Evolutionary conservation across 1,140 invertebrate species (phyloP).

Genomic region (Procambarus virginalis): DNA sequence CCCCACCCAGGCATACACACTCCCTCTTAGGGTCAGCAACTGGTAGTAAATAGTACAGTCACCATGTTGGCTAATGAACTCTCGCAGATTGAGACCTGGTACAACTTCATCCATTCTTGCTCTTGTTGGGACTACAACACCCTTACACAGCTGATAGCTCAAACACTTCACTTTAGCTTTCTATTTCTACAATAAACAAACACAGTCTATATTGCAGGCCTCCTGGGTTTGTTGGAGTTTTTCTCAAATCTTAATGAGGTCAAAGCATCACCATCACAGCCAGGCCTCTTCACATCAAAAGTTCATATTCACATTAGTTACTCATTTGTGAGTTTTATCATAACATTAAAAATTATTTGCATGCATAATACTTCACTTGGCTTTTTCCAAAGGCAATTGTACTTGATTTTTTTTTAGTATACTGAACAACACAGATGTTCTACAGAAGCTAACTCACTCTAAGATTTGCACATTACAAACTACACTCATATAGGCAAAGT

Average conservation of each 20-base stretch:
- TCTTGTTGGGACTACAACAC: background rate
- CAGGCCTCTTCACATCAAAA: constrained; percentile 39
- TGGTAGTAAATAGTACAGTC: constrained; percentile 64
- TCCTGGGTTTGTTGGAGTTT: constrained; percentile 44
- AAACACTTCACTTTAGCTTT: background rate
- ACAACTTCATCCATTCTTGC: constrained; percentile 28
- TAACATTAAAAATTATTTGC: constrained; percentile 58
- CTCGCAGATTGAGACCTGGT: constrained; percentile 48
- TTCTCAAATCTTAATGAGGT: constrained; percentile 21
- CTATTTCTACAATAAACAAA: background rate
- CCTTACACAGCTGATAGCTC: constrained; percentile 3
- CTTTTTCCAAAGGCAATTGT: constrained; percentile 67
- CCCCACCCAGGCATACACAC: constrained; percentile 69
- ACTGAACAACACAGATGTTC: constrained; percentile 66
- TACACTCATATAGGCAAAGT: constrained; percentile 67
- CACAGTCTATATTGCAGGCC: background rate
- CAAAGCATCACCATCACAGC: constrained; percentile 62
- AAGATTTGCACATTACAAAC: constrained; percentile 67
- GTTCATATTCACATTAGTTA: constrained; percentile 18
- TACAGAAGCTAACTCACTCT: constrained; percentile 64
- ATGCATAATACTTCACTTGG: constrained; percentile 65
- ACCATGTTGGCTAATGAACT: constrained; percentile 57
- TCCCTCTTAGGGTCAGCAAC: constrained; percentile 57
- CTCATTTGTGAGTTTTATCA: constrained; percentile 23
- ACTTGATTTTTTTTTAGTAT: constrained; percentile 59